Percentiles rank a stretch among this genome's conserved stretches.
Evolutionary conservation across 2,888 invertebrate species (phyloP).

Genomic region (Sussaba pulchella): DNA sequence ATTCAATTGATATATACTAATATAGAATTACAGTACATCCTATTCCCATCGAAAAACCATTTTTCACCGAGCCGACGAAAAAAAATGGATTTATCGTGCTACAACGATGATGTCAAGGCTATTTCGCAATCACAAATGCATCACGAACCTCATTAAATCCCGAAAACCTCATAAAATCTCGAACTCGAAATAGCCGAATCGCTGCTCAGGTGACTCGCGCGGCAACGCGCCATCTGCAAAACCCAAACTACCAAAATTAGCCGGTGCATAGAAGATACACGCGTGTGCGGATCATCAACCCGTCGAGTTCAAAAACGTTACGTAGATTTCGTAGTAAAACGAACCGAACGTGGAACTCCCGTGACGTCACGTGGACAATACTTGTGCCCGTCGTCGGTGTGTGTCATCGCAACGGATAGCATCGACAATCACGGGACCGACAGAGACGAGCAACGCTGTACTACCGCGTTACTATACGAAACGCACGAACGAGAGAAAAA

Average conservation of each 20-base stretch:
- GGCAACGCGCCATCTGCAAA: background rate
- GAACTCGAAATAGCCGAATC: slow-evolving; percentile 9
- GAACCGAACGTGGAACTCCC: slow-evolving; percentile 28
- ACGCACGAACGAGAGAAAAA: background rate
- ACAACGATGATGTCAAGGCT: slow-evolving; percentile 1
- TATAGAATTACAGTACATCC: too few species aligned
- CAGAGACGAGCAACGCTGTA: slow-evolving; percentile 33
- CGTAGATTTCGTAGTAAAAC: slow-evolving; percentile 61
- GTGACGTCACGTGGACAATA: slow-evolving; percentile 77
- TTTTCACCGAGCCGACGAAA: too few species aligned
- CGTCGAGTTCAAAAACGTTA: slow-evolving; percentile 30
- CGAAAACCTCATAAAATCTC: too few species aligned
- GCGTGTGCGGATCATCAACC: slow-evolving; percentile 52
- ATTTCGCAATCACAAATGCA: too few species aligned
- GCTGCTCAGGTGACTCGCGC: slow-evolving; percentile 10
- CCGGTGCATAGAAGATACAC: slow-evolving; percentile 25
- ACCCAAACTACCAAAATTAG: slow-evolving; percentile 27
- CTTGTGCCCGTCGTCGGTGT: slow-evolving; percentile 66
- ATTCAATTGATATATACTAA: too few species aligned
- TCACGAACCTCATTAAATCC: background rate
- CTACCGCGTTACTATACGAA: slow-evolving; percentile 29
- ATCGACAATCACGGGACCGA: background rate
- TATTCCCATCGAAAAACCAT: too few species aligned
- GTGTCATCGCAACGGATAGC: background rate
- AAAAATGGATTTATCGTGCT: background rate